Evolutionary conservation across 2,113 vertebrate genomes (phyloP).

Genomic region (Callionymus lyra): DNA sequence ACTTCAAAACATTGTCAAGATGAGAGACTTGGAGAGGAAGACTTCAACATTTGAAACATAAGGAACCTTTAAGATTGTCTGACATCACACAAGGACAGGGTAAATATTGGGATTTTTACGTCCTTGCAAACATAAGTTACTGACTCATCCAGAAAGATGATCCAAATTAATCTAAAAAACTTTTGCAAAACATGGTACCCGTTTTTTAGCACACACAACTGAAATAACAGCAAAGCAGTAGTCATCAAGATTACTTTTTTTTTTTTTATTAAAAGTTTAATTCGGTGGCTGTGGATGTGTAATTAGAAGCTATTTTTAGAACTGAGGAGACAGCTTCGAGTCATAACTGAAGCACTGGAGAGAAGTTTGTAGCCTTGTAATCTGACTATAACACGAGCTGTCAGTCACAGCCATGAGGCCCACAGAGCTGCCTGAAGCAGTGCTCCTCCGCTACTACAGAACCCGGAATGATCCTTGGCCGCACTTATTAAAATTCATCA

Average conservation of each 20-base stretch:
- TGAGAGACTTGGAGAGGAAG: no score
- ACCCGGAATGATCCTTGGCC: conserved; percentile 22
- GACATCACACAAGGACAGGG: no score
- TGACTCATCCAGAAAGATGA: no score
- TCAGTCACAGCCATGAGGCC: conserved; percentile 42
- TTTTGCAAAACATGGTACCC: no score
- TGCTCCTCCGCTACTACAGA: conserved; percentile 13
- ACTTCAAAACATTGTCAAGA: no score
- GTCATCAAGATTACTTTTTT: conserved; percentile 38
- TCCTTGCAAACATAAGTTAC: no score
- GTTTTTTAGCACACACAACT: no score
- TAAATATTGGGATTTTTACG: no score
- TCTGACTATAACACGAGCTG: conserved; percentile 56
- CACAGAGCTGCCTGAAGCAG: conserved; percentile 31
- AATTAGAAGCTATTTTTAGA: conserved; percentile 58
- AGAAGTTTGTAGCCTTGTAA: conserved; percentile 55
- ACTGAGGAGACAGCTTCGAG: conserved; percentile 54
- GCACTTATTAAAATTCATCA: conserved; percentile 20
- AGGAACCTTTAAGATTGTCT: no score
- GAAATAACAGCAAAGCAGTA: conserved; percentile 39
- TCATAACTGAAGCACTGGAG: conserved; percentile 58
- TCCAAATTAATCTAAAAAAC: no score
- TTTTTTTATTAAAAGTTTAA: conserved; percentile 42
- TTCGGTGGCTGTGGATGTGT: conserved; percentile 53
- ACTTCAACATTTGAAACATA: no score